A percentile compares a stretch with the other conserved stretches of the same genome.
These are phyloP conservation scores for Scaptomyza caliginosa DNA, from an alignment of 2,888 invertebrate genomes.

Conservation along the genomic window DNA sequence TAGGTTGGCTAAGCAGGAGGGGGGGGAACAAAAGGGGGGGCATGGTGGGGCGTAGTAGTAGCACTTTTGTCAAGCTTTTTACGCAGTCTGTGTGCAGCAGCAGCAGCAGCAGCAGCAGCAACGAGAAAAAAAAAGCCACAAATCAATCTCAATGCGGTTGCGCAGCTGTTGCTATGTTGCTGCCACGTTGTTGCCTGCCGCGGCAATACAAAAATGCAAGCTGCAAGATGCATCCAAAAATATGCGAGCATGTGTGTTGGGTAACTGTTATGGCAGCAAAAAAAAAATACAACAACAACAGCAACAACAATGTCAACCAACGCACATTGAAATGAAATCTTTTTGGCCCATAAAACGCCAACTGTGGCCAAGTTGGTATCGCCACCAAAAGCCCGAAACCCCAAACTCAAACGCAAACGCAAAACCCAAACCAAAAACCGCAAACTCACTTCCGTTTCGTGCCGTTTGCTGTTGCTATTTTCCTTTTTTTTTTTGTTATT, in stretches of 20 bases:
- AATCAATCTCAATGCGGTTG: conserved; percentile 84
- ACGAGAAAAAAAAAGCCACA: conserved; percentile 70
- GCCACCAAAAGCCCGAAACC: conserved; percentile 47
- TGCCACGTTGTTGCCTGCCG: not conserved
- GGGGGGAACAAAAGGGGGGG: not conserved
- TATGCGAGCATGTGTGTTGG: conserved; percentile 21
- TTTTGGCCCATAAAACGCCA: conserved; percentile 77
- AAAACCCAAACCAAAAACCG: conserved; percentile 56
- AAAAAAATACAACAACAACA: no score
- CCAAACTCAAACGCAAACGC: conserved; percentile 44
- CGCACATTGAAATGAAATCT: conserved; percentile 75
- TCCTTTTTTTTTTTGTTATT: conserved; percentile 2
- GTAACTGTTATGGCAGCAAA: conserved; percentile 8
- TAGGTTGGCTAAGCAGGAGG: not conserved
- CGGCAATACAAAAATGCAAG: conserved; percentile 34
- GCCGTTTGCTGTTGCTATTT: conserved; percentile 33
- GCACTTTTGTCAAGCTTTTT: conserved; percentile 26
- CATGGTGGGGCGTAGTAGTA: not conserved
- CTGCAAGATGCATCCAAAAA: conserved; percentile 50
- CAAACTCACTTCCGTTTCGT: conserved; percentile 79
- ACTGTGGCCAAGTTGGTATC: conserved; percentile 62
- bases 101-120: not conserved
- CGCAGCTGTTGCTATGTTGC: conserved; percentile 73
- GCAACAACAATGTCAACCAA: conserved; percentile 56
- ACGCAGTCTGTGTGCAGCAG: conserved; percentile 18